phyloP scores from a whole-genome alignment of 2,113 vertebrate species.

The Castor canadensis region DNA sequence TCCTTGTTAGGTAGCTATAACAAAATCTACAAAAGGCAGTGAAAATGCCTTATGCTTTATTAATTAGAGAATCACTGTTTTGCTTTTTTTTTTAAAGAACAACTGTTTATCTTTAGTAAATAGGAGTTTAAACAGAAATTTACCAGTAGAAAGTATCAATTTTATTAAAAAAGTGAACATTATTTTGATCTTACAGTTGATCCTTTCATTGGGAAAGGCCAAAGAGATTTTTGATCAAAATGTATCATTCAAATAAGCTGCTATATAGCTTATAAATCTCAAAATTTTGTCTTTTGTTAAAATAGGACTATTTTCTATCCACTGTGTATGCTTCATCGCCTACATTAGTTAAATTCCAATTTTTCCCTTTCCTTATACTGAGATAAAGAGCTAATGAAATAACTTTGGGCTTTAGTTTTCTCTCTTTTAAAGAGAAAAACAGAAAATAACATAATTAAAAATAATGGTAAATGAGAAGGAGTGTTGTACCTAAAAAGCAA shows the following conservation, averaged over 20 bases:
- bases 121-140: slow-evolving; percentile 54
- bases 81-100: slow-evolving; percentile 27
- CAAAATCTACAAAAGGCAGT: slow-evolving; percentile 41
- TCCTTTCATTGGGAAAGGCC: background rate
- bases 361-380: background rate
- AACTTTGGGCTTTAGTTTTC: background rate
- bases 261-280: background rate
- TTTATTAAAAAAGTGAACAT: background rate
- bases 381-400: background rate
- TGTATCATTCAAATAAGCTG: background rate
- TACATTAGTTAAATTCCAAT: background rate
- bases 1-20: slow-evolving; percentile 27
- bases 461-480: background rate
- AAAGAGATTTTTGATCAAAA: slow-evolving; percentile 57
- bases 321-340: background rate
- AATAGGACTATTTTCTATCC: background rate
- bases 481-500: background rate
- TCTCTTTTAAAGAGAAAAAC: slow-evolving; percentile 20
- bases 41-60: slow-evolving; percentile 54
- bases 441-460: background rate
- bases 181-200: background rate
- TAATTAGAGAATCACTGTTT: slow-evolving; percentile 35
- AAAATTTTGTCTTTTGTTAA: background rate
- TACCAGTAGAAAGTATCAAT: slow-evolving; percentile 1
- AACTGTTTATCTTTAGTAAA: slow-evolving; percentile 53